phyloP scores from a whole-genome alignment of 2,113 vertebrate genomes.

The Erythrolamprus reginae region DNA sequence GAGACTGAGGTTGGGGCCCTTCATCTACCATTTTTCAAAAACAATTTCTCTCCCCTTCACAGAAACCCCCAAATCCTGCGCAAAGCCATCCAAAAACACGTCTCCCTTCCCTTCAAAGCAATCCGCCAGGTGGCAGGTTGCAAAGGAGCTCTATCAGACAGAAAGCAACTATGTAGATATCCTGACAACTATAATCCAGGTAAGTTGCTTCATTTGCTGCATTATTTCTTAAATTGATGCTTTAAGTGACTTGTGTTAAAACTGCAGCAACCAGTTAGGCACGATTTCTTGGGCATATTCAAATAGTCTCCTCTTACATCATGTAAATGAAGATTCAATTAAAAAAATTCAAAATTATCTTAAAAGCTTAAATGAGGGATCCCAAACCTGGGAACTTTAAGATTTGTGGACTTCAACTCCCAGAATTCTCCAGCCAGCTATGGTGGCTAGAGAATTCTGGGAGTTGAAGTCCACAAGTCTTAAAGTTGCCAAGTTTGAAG shows the following conservation, averaged over 20 bases:
- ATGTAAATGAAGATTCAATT: too few relatives aligned
- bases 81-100: constrained; percentile 82
- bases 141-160: constrained; percentile 97
- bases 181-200: constrained; percentile 90
- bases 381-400: too few relatives aligned
- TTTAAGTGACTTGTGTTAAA: background rate
- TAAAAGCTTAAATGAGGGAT: too few relatives aligned
- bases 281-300: background rate
- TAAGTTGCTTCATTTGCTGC: constrained; percentile 46
- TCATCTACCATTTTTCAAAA: background rate
- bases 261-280: background rate
- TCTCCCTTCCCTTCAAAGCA: constrained; percentile 81
- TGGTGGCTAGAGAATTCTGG: too few relatives aligned
- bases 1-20: too few relatives aligned
- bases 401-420: too few relatives aligned
- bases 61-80: constrained; percentile 73
- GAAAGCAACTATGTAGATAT: constrained; percentile 99
- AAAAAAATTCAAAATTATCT: too few relatives aligned
- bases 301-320: background rate
- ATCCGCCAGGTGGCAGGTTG: constrained; percentile 97
- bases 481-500: too few relatives aligned
- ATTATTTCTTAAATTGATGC: background rate
- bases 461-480: too few relatives aligned
- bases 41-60: constrained; percentile 15
- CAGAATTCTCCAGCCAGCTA: too few relatives aligned